These are phyloP conservation scores for Meloidogyne chitwoodi DNA, from an alignment of 1,140 invertebrate genomes.

Conservation along the genomic window DNA sequence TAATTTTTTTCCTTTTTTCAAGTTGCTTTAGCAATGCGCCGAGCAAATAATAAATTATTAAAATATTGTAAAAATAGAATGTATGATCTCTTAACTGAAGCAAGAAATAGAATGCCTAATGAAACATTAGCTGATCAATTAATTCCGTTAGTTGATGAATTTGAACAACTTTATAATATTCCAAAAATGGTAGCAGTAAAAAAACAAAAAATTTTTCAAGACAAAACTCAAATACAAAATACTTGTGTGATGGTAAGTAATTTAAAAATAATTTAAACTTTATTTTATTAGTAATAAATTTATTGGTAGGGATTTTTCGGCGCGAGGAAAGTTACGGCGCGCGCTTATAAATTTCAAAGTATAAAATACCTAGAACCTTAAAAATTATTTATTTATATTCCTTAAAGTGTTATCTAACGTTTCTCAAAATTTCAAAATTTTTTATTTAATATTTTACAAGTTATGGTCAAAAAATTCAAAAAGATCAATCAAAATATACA, in stretches of 20 bases:
- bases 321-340: not conserved
- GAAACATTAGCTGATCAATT: not conserved
- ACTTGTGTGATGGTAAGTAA: conserved; percentile 19
- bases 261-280: not conserved
- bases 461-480: not conserved
- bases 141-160: conserved; percentile 22
- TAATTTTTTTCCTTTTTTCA: not conserved
- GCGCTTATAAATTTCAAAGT: not conserved
- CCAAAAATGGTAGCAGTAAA: conserved; percentile 30
- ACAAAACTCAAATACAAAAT: conserved; percentile 21
- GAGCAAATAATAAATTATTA: conserved; percentile 28
- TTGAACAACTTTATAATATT: conserved; percentile 14
- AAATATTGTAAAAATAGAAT: conserved; percentile 25
- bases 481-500: too few relatives aligned
- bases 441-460: not conserved
- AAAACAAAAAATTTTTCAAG: conserved; percentile 25
- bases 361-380: not conserved
- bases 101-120: conserved; percentile 1
- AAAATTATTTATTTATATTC: not conserved
- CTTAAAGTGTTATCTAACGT: not conserved
- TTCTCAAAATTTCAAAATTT: not conserved
- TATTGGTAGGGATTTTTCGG: not conserved
- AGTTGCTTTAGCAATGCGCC: conserved; percentile 27
- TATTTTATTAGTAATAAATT: not conserved
- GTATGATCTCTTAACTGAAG: conserved; percentile 1